phyloP scores from a whole-genome alignment of 2,888 invertebrate species.

The Aporophyla lueneburgensis region DNA sequence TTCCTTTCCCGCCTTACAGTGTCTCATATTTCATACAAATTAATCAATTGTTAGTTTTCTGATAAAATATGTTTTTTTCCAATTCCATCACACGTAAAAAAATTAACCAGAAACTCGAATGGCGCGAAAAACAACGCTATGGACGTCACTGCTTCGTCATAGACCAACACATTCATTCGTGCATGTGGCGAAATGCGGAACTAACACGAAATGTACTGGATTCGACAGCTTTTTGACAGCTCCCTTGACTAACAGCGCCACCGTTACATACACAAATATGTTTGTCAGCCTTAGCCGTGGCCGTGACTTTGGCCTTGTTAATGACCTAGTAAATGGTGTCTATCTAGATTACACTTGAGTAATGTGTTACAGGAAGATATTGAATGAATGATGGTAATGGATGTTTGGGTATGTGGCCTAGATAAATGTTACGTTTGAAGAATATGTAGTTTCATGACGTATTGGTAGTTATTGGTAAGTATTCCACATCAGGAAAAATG shows the following conservation, averaged over 20 bases:
- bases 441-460: not conserved
- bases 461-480: not conserved
- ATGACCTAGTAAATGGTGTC: slow-evolving; percentile 54
- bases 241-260: slow-evolving; percentile 32
- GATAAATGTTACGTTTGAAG: slow-evolving; percentile 3
- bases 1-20: not conserved
- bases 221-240: slow-evolving; percentile 33
- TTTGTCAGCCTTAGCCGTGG: slow-evolving; percentile 22
- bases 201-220: slow-evolving; percentile 15
- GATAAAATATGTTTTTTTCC: not conserved
- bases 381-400: slow-evolving; percentile 35
- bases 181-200: slow-evolving; percentile 18
- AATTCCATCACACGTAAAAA: not conserved
- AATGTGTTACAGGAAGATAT: slow-evolving; percentile 27
- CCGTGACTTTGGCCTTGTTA: slow-evolving; percentile 66
- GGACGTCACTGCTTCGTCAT: slow-evolving; percentile 35
- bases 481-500: not conserved
- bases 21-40: not conserved
- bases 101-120: not conserved
- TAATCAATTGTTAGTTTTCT: not conserved
- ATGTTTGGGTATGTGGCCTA: slow-evolving; percentile 19
- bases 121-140: slow-evolving; percentile 37
- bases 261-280: not conserved
- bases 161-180: slow-evolving; percentile 1
- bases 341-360: slow-evolving; percentile 24